These are phyloP conservation scores for Temnothorax curvispinosus DNA, from an alignment of 1,140 invertebrate species.

Conservation along the genomic window DNA sequence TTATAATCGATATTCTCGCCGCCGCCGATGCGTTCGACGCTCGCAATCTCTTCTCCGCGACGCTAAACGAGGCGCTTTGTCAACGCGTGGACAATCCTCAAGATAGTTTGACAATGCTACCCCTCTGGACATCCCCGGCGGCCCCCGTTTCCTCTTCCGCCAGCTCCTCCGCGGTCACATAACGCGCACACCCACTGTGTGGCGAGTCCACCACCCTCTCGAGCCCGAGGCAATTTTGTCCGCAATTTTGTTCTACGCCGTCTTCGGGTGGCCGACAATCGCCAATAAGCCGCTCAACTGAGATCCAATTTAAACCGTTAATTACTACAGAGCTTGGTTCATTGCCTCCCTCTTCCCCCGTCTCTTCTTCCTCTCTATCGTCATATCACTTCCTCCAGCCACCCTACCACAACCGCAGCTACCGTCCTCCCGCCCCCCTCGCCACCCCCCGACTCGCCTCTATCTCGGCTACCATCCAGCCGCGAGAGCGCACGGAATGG, in stretches of 20 bases:
- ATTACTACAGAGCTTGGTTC: conserved; percentile 75
- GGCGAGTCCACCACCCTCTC: conserved; percentile 37
- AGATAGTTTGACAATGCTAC: conserved; percentile 69
- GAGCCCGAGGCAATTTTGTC: conserved; percentile 77
- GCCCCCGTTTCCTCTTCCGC: background rate
- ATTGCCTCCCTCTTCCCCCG: background rate
- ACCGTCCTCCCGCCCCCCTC: conserved; percentile 61
- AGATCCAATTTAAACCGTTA: conserved; percentile 82
- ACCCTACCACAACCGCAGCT: conserved; percentile 30
- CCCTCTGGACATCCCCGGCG: background rate
- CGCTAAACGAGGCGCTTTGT: conserved; percentile 75
- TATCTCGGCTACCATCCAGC: conserved; percentile 70
- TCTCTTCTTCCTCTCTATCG: conserved; percentile 33
- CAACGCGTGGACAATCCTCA: conserved; percentile 69
- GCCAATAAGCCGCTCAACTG: conserved; percentile 75
- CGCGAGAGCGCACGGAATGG: conserved; percentile 44
- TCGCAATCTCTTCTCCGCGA: conserved; percentile 17
- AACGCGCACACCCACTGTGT: background rate
- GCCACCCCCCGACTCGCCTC: conserved; percentile 35
- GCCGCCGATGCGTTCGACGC: background rate
- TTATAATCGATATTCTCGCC: conserved; percentile 18
- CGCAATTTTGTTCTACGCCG: conserved; percentile 78
- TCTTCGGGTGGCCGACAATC: conserved; percentile 74
- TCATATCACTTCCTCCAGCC: conserved; percentile 67
- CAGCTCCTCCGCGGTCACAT: background rate